A percentile compares a stretch with the other conserved stretches of the same genome.
phyloP scores from a whole-genome alignment of 2,113 vertebrate genomes.

The Pelobates fuscus region DNA sequence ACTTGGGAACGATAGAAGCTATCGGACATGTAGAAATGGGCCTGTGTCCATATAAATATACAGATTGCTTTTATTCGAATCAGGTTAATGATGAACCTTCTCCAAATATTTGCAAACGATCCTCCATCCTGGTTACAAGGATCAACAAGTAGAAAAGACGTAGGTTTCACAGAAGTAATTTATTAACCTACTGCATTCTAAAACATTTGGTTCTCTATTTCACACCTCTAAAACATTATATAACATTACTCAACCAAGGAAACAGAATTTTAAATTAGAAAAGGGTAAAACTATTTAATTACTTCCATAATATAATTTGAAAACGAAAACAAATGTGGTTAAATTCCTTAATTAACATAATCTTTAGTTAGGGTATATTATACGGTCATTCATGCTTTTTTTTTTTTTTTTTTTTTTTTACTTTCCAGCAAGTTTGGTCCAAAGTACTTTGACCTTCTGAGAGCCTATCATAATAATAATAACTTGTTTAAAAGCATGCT shows the following conservation, averaged over 20 bases:
- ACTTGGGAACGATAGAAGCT: no score
- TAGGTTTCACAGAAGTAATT: constrained; percentile 45
- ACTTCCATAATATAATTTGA: no score
- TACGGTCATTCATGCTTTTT: no score
- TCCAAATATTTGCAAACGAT: constrained; percentile 49
- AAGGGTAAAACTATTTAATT: no score
- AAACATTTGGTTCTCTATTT: constrained; percentile 30
- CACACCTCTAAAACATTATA: constrained; percentile 23
- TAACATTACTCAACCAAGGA: background rate
- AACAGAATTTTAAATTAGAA: background rate
- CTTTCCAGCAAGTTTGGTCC: no score
- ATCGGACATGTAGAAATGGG: background rate
- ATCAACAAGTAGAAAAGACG: constrained; percentile 42
- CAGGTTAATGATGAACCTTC: constrained; percentile 50
- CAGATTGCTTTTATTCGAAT: constrained; percentile 33
- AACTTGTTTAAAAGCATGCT: no score
- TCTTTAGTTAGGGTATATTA: no score
- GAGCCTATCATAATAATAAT: no score
- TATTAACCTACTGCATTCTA: constrained; percentile 41
- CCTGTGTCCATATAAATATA: constrained; percentile 22
- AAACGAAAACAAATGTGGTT: background rate
- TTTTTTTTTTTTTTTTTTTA: no score
- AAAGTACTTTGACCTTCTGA: no score
- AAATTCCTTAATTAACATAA: no score
- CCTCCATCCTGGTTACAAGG: constrained; percentile 50